Percentiles rank a stretch among this genome's conserved stretches.
Evolutionary conservation across 2,888 invertebrate species (phyloP).

Genomic region (Patella caerulea): DNA sequence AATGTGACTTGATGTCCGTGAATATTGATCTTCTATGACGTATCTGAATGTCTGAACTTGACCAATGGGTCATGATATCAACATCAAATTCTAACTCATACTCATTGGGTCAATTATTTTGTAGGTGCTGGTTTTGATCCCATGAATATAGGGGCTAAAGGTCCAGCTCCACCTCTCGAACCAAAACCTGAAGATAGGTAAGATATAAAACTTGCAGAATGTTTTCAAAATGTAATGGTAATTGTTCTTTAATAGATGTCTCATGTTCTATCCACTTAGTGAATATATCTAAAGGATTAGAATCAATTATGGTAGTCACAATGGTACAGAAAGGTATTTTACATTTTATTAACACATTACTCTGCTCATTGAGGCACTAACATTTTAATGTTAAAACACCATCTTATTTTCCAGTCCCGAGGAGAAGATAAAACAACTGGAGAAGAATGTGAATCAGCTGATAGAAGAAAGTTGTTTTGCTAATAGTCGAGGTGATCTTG

Average conservation of each 20-base stretch:
- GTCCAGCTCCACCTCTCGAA: slow-evolving; percentile 77
- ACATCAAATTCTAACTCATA: too few species aligned
- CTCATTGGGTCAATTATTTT: slow-evolving; percentile 13
- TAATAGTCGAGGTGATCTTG: slow-evolving; percentile 77
- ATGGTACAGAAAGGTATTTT: too few species aligned
- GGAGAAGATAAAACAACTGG: slow-evolving; percentile 90
- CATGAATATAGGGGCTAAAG: slow-evolving; percentile 78
- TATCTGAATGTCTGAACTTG: too few species aligned
- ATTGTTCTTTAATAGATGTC: not conserved
- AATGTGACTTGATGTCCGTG: too few species aligned
- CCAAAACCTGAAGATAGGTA: slow-evolving; percentile 86
- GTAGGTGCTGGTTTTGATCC: slow-evolving; percentile 79
- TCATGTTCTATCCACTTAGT: not conserved
- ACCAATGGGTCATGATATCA: too few species aligned
- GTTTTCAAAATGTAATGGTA: not conserved
- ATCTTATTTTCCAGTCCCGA: slow-evolving; percentile 79
- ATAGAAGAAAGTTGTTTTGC: slow-evolving; percentile 91
- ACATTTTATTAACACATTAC: too few species aligned
- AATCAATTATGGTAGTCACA: not conserved
- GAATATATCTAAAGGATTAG: not conserved
- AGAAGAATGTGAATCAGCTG: slow-evolving; percentile 88
- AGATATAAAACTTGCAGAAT: slow-evolving; percentile 18
- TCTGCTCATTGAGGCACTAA: too few species aligned
- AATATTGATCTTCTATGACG: too few species aligned
- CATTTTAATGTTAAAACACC: too few species aligned